phyloP scores from a whole-genome alignment of 2,888 invertebrate species.

The Esperia sulphurella region DNA sequence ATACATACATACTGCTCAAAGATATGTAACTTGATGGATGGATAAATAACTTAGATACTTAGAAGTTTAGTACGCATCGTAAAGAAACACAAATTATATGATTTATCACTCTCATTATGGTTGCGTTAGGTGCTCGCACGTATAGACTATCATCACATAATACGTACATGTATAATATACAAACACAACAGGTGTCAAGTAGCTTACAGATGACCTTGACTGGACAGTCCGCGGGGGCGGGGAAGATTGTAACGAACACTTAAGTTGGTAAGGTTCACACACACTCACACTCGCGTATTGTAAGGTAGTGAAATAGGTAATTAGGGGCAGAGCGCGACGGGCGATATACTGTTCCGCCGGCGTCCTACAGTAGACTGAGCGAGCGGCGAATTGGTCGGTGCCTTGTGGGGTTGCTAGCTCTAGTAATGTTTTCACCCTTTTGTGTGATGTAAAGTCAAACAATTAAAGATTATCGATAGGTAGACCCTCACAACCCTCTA shows the following conservation, averaged over 20 bases:
- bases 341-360: conserved; percentile 31
- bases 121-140: not conserved
- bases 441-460: too few species aligned
- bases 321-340: conserved; percentile 22
- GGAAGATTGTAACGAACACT: conserved; percentile 41
- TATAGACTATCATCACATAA: conserved; percentile 18
- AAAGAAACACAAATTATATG: not conserved
- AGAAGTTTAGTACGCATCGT: not conserved
- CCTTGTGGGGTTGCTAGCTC: conserved; percentile 53
- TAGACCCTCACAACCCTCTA: too few species aligned
- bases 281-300: conserved; percentile 62
- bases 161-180: conserved; percentile 53
- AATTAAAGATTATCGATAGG: too few species aligned
- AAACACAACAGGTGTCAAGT: conserved; percentile 69
- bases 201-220: conserved; percentile 60
- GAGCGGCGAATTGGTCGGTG: conserved; percentile 46
- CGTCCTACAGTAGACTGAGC: conserved; percentile 60
- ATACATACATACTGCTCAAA: not conserved
- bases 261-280: conserved; percentile 46
- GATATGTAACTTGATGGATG: not conserved
- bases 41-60: not conserved
- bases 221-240: conserved; percentile 36
- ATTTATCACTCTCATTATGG: conserved; percentile 9
- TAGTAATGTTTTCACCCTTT: conserved; percentile 10
- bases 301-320: conserved; percentile 40